These are phyloP conservation scores for Drosophila nigromelanica DNA, from an alignment of 1,140 invertebrate genomes.

Conservation along the genomic window DNA sequence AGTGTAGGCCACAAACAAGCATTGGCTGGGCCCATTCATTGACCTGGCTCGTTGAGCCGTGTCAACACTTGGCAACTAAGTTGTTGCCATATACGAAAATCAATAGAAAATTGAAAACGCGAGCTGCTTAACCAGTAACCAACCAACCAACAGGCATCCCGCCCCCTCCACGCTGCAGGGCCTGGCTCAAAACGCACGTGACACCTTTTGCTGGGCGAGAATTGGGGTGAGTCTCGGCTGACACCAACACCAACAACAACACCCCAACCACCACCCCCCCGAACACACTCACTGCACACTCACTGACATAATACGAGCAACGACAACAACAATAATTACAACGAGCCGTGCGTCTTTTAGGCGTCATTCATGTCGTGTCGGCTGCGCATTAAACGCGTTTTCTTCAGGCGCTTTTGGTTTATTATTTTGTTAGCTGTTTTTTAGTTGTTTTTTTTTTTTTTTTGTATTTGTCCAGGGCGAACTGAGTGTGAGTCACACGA, in stretches of 20 bases:
- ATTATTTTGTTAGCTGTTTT: slow-evolving; percentile 9
- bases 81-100: slow-evolving; percentile 49
- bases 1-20: slow-evolving; percentile 23
- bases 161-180: background rate
- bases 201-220: slow-evolving; percentile 50
- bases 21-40: slow-evolving; percentile 33
- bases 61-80: slow-evolving; percentile 53
- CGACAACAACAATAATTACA: slow-evolving; percentile 35
- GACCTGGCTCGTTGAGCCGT: slow-evolving; percentile 38
- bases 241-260: background rate
- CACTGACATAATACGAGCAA: slow-evolving; percentile 36
- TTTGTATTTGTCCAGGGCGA: background rate
- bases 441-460: slow-evolving; percentile 15
- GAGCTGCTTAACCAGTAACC: slow-evolving; percentile 33
- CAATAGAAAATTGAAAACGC: slow-evolving; percentile 52
- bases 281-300: slow-evolving; percentile 5
- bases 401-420: slow-evolving; percentile 3
- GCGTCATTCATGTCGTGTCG: slow-evolving; percentile 79
- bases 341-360: slow-evolving; percentile 64
- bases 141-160: background rate
- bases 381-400: slow-evolving; percentile 60
- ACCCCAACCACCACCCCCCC: too few species aligned
- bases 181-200: slow-evolving; percentile 28
- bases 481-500: slow-evolving; percentile 57
- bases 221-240: slow-evolving; percentile 23